A percentile compares a stretch with the other conserved stretches of the same genome.
Conservation (phyloP, 2,113 vertebrate genomes). For the Drymodes brunneopygia region DNA sequence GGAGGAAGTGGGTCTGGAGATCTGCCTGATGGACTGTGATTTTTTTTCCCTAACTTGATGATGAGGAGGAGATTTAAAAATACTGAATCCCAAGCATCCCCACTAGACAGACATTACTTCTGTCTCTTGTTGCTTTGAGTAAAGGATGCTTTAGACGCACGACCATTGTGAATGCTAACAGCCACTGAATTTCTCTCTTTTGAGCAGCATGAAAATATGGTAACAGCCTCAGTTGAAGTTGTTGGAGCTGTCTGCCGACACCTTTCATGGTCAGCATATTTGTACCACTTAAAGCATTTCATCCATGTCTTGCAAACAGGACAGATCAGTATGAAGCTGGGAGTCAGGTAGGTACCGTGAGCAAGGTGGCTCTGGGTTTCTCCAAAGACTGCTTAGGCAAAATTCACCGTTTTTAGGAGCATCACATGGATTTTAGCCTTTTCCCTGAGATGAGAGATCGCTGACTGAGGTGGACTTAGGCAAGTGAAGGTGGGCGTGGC, state of each 20-base stretch:
- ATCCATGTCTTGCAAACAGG: constrained; percentile 86
- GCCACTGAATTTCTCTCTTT: constrained; percentile 7
- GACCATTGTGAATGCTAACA: background rate
- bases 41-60: background rate
- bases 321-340: constrained; percentile 85
- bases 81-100: background rate
- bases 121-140: constrained; percentile 10
- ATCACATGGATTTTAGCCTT: background rate
- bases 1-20: background rate
- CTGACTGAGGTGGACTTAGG: background rate
- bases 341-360: constrained; percentile 85
- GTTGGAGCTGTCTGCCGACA: constrained; percentile 87
- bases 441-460: background rate
- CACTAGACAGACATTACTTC: background rate
- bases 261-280: constrained; percentile 91
- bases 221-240: constrained; percentile 84
- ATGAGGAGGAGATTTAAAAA: background rate
- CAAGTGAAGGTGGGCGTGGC: background rate
- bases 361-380: background rate
- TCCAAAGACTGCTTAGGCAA: background rate
- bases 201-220: constrained; percentile 88
- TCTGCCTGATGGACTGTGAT: background rate
- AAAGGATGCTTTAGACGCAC: constrained; percentile 40
- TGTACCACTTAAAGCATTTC: constrained; percentile 91
- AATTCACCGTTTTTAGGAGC: background rate